Conservation (phyloP, 2,113 vertebrate species). For the Leiothrix lutea region DNA sequence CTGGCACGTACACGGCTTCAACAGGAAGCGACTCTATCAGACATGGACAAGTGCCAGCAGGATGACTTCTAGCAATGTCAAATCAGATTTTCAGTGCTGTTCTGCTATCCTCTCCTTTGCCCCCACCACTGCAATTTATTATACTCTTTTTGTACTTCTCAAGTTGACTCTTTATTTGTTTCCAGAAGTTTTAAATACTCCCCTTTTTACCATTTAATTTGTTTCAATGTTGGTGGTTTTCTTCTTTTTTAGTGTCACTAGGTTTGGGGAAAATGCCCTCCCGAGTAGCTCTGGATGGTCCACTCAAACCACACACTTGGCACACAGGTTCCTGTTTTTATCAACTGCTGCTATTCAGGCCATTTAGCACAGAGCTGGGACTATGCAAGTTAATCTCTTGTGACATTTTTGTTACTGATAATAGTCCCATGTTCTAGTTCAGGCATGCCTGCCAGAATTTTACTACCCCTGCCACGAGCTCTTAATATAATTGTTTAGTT, state of each 20-base stretch:
- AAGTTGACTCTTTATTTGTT: not conserved
- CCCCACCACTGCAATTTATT: not conserved
- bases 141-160: not conserved
- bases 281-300: not conserved
- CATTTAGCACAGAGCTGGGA: not conserved
- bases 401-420: not conserved
- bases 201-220: not conserved
- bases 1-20: fast-evolving
- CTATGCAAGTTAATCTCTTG: not conserved
- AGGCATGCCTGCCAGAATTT: not conserved
- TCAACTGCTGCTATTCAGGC: not conserved
- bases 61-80: not conserved
- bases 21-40: fast-evolving
- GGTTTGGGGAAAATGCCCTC: not conserved
- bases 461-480: not conserved
- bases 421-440: not conserved
- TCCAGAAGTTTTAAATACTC: not conserved
- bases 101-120: not conserved
- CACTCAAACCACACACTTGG: not conserved
- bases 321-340: not conserved
- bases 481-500: not conserved
- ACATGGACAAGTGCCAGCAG: not conserved
- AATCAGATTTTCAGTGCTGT: not conserved
- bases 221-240: not conserved
- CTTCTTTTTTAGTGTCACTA: not conserved